Base-by-base conservation (phyloP, 1,140 invertebrate genomes). In the Euglossa dilemma region DNA sequence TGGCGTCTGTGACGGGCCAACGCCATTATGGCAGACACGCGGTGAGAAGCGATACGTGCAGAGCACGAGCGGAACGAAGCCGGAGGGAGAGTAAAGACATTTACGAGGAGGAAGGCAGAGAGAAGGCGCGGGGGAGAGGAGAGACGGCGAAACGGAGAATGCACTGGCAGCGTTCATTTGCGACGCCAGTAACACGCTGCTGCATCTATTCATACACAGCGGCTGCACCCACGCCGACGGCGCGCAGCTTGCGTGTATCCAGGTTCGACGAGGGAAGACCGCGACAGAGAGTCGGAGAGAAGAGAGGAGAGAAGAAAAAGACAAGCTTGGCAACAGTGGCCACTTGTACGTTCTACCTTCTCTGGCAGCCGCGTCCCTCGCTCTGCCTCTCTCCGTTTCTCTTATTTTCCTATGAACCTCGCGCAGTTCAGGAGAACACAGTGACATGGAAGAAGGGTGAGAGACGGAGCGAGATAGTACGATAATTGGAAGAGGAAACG, bases 291-390 rank as follows among this genome's bases (percentile, higher is more conserved):
- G 74, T 47, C 36, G 59, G 74, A 54, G 80, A 80, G 66, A 79
- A 36, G 50, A 64, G 61, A 36, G 50, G 20, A 66, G 43, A 59
- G 28, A 63, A 77, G 73, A 87, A 81, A 83, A 84, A 82, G 87
- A 87, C 84, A 78, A 61, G 86, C 91, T 89, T 91, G 90, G 91
- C 91, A 92, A 92, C 91, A 91, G 91, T 92, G 87, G 89, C 91
- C 84, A 87, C 85, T 91, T 84, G 50, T 57, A 43, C 61, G 67
- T 82, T 74, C 73, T 56, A 59, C 66, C 61, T 86, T 63, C 47
- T 76, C 79, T 47, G 59, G 16, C 50, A 16, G 16, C 18, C 64
- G 43, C 36, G 50, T 67, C 59, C 45, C 64, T 54, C 57, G 57
- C 54, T 77, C 56, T 9, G 25, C 3, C 20, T 45, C 56, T 82